Conservation (phyloP, 2,113 vertebrate species). For the Epinephelus moara region DNA sequence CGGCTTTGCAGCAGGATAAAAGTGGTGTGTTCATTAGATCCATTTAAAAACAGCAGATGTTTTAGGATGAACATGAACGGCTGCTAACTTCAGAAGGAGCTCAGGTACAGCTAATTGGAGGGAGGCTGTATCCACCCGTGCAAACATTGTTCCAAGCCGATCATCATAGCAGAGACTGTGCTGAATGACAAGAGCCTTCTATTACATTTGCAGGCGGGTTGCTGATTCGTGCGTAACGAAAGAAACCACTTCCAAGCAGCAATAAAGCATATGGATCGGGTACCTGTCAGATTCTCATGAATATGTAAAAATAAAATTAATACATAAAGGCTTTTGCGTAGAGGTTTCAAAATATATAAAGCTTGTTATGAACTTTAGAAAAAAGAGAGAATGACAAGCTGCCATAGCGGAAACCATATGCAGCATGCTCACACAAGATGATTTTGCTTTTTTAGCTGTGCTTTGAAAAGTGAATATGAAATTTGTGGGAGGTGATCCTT, state of each 20-base stretch:
- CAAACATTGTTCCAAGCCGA: slow-evolving; percentile 23
- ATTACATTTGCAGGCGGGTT: slow-evolving; percentile 1
- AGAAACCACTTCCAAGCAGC: slow-evolving; percentile 1
- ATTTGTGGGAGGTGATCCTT: slow-evolving; percentile 42
- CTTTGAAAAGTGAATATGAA: slow-evolving; percentile 34
- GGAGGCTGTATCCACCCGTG: slow-evolving; percentile 29
- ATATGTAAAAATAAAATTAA: slow-evolving; percentile 35
- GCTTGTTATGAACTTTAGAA: slow-evolving; percentile 7
- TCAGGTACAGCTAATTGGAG: slow-evolving; percentile 35
- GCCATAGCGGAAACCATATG: background rate
- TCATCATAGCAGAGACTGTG: background rate
- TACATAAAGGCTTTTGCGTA: background rate
- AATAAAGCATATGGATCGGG: background rate
- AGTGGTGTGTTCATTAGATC: background rate
- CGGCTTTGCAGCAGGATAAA: background rate
- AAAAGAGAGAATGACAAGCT: slow-evolving; percentile 21
- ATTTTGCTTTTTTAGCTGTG: slow-evolving; percentile 5
- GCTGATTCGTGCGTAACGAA: background rate
- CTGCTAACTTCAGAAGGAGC: slow-evolving; percentile 16
- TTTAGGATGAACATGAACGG: slow-evolving; percentile 26
- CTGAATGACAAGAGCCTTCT: slow-evolving; percentile 34
- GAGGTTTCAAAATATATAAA: slow-evolving; percentile 8
- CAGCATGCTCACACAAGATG: slow-evolving; percentile 24
- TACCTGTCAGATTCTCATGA: background rate
- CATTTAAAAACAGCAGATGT: slow-evolving; percentile 36